Base-by-base conservation (phyloP, 2,888 invertebrate genomes). In the Aplocera efformata region DNA sequence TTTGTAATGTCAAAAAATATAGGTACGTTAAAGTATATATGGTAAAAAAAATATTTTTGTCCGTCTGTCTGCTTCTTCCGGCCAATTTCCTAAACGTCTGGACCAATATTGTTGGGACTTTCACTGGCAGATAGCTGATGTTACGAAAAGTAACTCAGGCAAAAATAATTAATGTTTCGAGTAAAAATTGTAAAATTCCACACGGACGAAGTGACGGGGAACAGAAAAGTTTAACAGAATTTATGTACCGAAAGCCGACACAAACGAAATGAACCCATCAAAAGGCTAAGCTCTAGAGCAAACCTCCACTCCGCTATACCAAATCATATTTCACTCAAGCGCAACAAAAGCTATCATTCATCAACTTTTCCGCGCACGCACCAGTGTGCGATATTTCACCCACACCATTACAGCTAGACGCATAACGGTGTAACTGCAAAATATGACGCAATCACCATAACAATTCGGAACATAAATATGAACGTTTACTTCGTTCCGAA, bases 401-500 rank as follows among this genome's bases (percentile, higher is more conserved):
- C 27, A 34, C 11, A 26, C 10, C 8, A 27, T 7, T 5, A 3
- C 31, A 13, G 23, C 26, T 24, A 46, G 41, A 52, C 43, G 41
- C 42, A 46, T 33, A 45, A 23, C 9, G 26, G 26, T 32, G 37
- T 40, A 34, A 30, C 51, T 42, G 32, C 42, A 45, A 51, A 44
- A 53, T 52, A 55, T 55, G 34, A 43, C 40, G 42, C 48, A 38
- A 52, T 42, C 36, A 48, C 46, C 34, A 42, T 52, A 52, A 46
- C 48, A 48, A 50, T 53, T 49, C 47, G 17, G 25, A 25, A 29
- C 29, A 34, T 50, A 50, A 45, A 45, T 44, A 45, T 48, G 42
- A 47, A 48, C 56, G 55, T 52, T 58, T 56, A 40, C 38, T 41
- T 46, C 43, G 48, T 45, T 43, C 22, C 37, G 50, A 68, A 67